These are phyloP conservation scores for Zosterops pallidus DNA, from an alignment of 2,113 vertebrate genomes.

Conservation along the genomic window DNA sequence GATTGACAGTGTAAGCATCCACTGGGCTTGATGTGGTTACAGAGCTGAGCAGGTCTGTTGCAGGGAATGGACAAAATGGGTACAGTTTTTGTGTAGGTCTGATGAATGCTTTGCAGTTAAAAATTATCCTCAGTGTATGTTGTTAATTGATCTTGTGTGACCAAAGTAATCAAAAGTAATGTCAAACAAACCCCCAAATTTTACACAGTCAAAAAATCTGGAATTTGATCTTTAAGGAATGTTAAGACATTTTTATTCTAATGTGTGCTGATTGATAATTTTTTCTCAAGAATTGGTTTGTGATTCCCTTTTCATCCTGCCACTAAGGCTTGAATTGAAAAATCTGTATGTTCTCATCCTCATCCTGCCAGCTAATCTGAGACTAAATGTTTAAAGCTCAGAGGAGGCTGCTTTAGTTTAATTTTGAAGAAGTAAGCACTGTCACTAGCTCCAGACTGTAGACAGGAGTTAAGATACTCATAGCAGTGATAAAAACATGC, in stretches of 20 bases:
- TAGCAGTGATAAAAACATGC: neutral
- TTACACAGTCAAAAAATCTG: neutral
- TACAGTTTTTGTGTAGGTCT: neutral
- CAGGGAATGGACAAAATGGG: neutral
- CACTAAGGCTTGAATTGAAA: neutral
- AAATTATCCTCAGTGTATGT: neutral
- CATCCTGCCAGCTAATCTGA: neutral
- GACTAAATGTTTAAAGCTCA: neutral
- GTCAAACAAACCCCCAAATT: neutral
- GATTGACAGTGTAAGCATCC: neutral
- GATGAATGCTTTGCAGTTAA: neutral
- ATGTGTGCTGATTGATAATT: neutral
- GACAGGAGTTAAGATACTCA: neutral
- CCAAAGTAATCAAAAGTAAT: neutral
- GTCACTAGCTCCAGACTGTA: neutral
- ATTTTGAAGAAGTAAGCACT: neutral
- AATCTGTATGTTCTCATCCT: neutral
- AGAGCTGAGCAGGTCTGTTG: neutral
- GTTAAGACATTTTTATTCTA: neutral
- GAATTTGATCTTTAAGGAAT: neutral
- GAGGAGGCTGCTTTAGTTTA: neutral
- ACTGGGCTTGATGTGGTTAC: neutral
- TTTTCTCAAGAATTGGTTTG: neutral
- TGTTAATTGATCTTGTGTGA: rapidly evolving
- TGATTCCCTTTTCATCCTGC: neutral